Percentiles rank a stretch among this genome's conserved stretches.
These are phyloP conservation scores for Crematogaster levior DNA, from an alignment of 2,888 invertebrate genomes.

Conservation along the genomic window DNA sequence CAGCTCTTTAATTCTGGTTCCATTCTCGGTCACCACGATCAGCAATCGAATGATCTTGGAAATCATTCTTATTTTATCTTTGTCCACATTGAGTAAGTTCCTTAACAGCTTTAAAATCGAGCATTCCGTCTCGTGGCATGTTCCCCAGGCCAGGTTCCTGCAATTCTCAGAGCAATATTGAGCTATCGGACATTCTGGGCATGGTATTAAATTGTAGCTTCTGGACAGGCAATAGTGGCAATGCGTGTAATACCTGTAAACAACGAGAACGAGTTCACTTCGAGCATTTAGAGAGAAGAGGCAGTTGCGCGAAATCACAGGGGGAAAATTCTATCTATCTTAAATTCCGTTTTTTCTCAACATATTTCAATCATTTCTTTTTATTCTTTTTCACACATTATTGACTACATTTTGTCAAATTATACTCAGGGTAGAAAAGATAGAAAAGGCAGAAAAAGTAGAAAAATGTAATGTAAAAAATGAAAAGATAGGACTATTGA, in stretches of 20 bases:
- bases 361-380: neutral
- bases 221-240: conserved; percentile 82
- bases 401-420: neutral
- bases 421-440: too few relatives aligned
- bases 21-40: conserved; percentile 79
- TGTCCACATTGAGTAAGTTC: conserved; percentile 81
- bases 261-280: conserved; percentile 28
- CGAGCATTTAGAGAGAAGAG: neutral
- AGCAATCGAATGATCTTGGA: conserved; percentile 83
- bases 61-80: conserved; percentile 82
- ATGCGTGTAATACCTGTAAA: conserved; percentile 82
- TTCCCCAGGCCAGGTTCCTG: conserved; percentile 77
- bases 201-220: conserved; percentile 82
- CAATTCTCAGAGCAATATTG: conserved; percentile 83
- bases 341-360: neutral
- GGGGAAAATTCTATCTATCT: neutral
- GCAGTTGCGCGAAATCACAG: neutral
- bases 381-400: neutral
- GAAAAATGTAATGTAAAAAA: too few relatives aligned
- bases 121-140: conserved; percentile 81
- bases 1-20: conserved; percentile 77
- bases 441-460: too few relatives aligned
- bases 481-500: too few relatives aligned
- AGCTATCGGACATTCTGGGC: conserved; percentile 81
- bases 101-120: conserved; percentile 77